A percentile compares a stretch with the other conserved stretches of the same genome.
Conservation (phyloP, 2,888 invertebrate genomes). For the Meandrusa payeni region DNA sequence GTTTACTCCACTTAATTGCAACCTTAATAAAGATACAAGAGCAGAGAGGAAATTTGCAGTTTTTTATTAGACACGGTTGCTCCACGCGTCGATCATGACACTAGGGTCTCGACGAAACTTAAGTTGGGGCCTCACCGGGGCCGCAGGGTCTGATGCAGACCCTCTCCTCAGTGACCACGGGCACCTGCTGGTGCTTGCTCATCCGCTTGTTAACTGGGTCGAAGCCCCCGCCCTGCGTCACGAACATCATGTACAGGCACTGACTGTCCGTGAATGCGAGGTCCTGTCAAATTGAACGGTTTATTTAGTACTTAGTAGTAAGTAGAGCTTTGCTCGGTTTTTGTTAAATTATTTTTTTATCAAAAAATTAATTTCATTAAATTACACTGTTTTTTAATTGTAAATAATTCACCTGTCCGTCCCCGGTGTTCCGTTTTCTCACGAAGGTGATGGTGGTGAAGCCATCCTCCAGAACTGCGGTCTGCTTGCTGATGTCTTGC, state of each 20-base stretch:
- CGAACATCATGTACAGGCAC: constrained; percentile 94
- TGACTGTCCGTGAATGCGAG: constrained; percentile 90
- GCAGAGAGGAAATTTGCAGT: too few species aligned
- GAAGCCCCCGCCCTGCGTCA: constrained; percentile 90
- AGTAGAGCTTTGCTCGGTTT: too few species aligned
- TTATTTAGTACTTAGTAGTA: too few species aligned
- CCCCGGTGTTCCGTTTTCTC: constrained; percentile 88
- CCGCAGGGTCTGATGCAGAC: constrained; percentile 93
- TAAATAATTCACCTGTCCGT: constrained; percentile 66
- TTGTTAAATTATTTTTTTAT: too few species aligned
- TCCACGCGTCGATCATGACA: too few species aligned
- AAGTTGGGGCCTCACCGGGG: constrained; percentile 85
- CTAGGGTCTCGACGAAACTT: too few species aligned
- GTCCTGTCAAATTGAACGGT: too few species aligned
- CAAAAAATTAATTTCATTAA: background rate
- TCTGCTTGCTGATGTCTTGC: constrained; percentile 87
- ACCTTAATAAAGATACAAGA: too few species aligned
- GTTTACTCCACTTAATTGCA: too few species aligned
- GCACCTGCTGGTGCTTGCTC: constrained; percentile 87
- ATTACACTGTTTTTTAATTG: background rate
- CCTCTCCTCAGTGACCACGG: constrained; percentile 86
- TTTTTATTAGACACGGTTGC: too few species aligned
- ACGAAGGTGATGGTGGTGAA: constrained; percentile 89
- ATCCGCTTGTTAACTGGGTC: constrained; percentile 93
- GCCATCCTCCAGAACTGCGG: constrained; percentile 87